Base-by-base conservation (phyloP, 2,797 vertebrate genomes). In the Amphiprion clarkii region DNA sequence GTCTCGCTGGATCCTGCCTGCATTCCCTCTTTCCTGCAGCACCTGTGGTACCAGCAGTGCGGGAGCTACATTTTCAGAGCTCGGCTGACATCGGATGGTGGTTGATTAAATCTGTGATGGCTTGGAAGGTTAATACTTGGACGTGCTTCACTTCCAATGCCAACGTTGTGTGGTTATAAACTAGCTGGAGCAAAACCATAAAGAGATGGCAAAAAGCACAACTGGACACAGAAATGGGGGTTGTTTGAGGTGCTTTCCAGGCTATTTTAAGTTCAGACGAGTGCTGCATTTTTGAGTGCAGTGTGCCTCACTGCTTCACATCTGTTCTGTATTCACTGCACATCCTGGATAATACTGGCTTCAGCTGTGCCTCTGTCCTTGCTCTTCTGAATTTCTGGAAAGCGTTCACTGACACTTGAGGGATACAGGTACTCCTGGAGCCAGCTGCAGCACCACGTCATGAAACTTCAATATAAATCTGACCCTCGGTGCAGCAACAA, bases 11-110 rank as follows among this genome's bases (percentile, higher is more conserved):
- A 48, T 21, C 1, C 44, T 25, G 40, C 67, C 67, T 73, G 74
- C 61, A 73, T 79, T 40, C 57, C 27, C 60, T 54, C 36, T 44
- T 76, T 56, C 49, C 64, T 71, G 57, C 17, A 21, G 21, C 65
- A 71, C 59, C 75, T 71, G 74, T 29, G 13, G 25, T 63, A 75
- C 64, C 83, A 54, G 68, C 83, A 72, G 56, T 52, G 25, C n/a
- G 25, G 2, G 1, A 39, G 56, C 29, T 16, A 40, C 46, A 29
- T 67, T 60, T 67, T 65, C 36, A 55, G 40, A 56, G 58, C 27
- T 71, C 12, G 46, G 49, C 58, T 36, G 31, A 52, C 39, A 40
- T 67, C 56, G 56, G 27, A 70, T 11, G 23, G 40, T 31, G 29
- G 64, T 21, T 25, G n/a, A 80, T 69, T 51, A 66, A 54, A 76